Evolutionary conservation across 2,888 invertebrate species (phyloP).

Genomic region (Seladonia tumulorum): DNA sequence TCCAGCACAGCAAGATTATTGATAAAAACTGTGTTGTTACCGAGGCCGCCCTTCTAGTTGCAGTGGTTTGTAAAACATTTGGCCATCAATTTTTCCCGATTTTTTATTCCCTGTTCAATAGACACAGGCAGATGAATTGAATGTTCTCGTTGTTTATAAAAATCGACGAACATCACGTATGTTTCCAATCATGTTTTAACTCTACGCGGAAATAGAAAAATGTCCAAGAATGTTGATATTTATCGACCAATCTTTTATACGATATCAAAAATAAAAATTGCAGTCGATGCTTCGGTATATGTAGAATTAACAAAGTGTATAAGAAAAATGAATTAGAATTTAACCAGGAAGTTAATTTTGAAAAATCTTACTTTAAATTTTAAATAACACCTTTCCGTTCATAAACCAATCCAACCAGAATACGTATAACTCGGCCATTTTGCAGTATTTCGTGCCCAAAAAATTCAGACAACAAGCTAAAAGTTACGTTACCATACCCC

Average conservation of each 20-base stretch:
- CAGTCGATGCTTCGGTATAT: neutral
- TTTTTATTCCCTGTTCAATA: neutral
- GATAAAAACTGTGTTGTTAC: neutral
- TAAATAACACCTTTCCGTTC: no score
- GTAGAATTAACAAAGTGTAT: neutral
- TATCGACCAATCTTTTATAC: no score
- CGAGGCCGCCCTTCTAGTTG: neutral
- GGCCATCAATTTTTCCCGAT: neutral
- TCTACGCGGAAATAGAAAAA: neutral
- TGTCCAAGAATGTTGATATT: neutral
- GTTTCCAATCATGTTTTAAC: neutral
- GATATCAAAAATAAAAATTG: neutral
- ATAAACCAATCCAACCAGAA: no score
- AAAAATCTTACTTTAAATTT: no score
- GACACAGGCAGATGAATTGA: neutral
- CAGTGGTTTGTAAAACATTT: neutral
- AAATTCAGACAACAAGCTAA: no score
- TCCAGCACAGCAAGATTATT: no score
- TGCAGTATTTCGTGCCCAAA: no score
- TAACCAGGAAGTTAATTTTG: neutral
- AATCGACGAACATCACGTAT: neutral
- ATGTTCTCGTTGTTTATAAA: neutral
- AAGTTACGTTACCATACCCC: no score
- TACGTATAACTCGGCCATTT: no score
- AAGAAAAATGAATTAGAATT: neutral